Conservation (phyloP, 2,113 vertebrate genomes). For the Muntiacus reevesi region DNA sequence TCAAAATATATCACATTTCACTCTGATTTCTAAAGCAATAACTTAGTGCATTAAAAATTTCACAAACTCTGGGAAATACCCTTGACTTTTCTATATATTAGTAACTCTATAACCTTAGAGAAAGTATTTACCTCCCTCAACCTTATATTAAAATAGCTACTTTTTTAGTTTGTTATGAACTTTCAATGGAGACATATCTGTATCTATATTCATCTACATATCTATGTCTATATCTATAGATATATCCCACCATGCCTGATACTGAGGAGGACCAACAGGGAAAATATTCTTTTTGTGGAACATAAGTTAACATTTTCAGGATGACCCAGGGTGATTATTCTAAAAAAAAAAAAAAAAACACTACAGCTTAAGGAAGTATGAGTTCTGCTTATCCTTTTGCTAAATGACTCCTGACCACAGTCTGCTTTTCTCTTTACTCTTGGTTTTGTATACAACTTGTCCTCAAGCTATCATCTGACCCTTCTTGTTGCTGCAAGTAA, state of each 20-base stretch:
- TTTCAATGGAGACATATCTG: background rate
- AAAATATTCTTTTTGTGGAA: background rate
- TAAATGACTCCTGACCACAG: background rate
- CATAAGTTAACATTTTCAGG: background rate
- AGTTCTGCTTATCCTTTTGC: background rate
- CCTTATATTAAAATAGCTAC: background rate
- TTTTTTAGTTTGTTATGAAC: background rate
- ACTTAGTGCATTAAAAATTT: background rate
- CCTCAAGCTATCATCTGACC: background rate
- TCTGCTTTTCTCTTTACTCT: background rate
- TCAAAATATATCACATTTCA: background rate
- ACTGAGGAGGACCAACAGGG: background rate
- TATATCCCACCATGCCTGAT: background rate
- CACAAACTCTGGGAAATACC: background rate
- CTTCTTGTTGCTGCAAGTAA: background rate
- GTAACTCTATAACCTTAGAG: background rate
- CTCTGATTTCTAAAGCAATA: background rate
- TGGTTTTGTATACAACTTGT: background rate
- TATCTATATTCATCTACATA: background rate
- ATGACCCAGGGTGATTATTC: background rate
- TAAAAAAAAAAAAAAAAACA: background rate
- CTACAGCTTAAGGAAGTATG: background rate
- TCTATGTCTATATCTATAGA: background rate
- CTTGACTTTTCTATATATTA: background rate
- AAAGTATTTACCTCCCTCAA: background rate